phyloP scores from a whole-genome alignment of 2,113 vertebrate genomes.

The Charina bottae region DNA sequence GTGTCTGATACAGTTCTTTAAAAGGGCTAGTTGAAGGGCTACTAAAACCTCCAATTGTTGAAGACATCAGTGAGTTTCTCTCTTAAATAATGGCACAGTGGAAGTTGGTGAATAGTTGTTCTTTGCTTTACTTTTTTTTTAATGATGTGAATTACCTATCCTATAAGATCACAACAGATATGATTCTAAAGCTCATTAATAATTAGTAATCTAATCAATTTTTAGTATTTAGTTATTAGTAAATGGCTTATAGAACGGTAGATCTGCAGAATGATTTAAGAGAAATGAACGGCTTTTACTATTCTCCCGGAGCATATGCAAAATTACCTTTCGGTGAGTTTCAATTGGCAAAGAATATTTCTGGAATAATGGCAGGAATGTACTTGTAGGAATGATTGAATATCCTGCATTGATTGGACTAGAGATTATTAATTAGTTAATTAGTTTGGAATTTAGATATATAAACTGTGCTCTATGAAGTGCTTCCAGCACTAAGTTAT shows the following conservation, averaged over 20 bases:
- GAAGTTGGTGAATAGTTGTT: neutral
- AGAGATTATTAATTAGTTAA: neutral
- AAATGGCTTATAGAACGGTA: neutral
- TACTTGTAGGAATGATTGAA: fast-evolving
- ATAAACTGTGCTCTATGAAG: neutral
- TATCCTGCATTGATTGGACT: neutral
- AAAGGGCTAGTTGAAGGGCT: neutral
- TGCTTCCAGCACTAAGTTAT: neutral
- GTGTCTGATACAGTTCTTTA: neutral
- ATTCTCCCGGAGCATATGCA: slow-evolving; percentile 31
- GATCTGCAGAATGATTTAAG: neutral
- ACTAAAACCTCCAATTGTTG: neutral
- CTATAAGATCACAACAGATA: neutral
- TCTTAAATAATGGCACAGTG: neutral
- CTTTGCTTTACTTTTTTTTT: neutral
- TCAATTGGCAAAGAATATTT: slow-evolving; percentile 15
- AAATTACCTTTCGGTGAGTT: slow-evolving; percentile 22
- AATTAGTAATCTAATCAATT: neutral
- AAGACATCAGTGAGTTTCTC: fast-evolving
- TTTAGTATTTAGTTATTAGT: neutral
- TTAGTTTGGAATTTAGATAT: neutral
- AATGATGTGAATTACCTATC: neutral
- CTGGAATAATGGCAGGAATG: neutral
- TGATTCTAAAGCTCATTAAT: neutral
- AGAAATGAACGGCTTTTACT: slow-evolving; percentile 42